Conservation (phyloP, 2,797 vertebrate genomes). For the Chrysolophus pictus region DNA sequence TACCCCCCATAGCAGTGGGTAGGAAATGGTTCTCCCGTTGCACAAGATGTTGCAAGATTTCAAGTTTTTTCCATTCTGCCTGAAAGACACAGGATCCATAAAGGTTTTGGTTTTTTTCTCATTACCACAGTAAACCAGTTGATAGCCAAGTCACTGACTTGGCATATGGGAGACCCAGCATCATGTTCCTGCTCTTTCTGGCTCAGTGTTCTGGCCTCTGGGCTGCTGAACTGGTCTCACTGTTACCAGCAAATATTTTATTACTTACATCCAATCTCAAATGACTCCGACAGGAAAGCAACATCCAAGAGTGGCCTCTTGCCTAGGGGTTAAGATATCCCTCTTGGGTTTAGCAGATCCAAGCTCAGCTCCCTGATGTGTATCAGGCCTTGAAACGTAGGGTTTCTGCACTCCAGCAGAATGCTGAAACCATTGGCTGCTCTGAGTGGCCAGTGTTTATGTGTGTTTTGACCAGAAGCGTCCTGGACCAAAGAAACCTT, state of each 20-base stretch:
- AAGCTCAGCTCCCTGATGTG: not conserved
- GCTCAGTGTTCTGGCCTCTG: not conserved
- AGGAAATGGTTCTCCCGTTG: slow-evolving; percentile 36
- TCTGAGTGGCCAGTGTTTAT: not conserved
- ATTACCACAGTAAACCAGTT: not conserved
- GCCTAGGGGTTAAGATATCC: not conserved
- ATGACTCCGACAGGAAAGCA: not conserved
- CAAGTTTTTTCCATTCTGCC: not conserved
- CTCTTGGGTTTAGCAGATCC: slow-evolving; percentile 19
- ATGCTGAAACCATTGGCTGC: not conserved
- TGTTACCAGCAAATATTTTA: not conserved
- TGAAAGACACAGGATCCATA: not conserved
- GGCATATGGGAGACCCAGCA: not conserved
- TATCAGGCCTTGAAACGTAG: not conserved
- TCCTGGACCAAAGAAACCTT: slow-evolving; percentile 2
- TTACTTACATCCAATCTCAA: not conserved
- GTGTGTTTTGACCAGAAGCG: slow-evolving; percentile 21
- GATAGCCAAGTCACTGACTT: not conserved
- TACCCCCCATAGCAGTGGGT: not conserved
- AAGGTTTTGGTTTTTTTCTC: not conserved
- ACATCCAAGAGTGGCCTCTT: not conserved
- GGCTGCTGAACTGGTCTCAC: not conserved
- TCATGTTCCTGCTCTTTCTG: not conserved
- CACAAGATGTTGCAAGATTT: slow-evolving; percentile 10
- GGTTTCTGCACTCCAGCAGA: not conserved